Conservation (phyloP, 2,113 vertebrate genomes). For the Antigone vipio region DNA sequence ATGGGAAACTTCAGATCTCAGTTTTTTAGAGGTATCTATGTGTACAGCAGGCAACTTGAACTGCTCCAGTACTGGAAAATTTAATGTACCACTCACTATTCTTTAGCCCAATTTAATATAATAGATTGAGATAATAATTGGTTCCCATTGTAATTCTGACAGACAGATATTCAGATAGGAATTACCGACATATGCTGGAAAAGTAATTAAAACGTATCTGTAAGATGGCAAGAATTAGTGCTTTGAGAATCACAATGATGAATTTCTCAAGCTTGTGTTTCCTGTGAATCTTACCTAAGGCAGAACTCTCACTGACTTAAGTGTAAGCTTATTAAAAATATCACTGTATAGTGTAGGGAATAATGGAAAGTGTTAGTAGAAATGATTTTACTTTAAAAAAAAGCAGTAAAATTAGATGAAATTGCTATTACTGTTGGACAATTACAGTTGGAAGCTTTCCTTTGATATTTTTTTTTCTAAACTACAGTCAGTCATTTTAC, state of each 20-base stretch:
- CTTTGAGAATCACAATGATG: not conserved
- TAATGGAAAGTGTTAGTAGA: not conserved
- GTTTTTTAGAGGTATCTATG: slow-evolving; percentile 56
- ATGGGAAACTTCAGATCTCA: too few relatives aligned
- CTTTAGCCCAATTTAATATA: slow-evolving; percentile 78
- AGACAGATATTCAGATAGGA: not conserved
- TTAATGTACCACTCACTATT: slow-evolving; percentile 76
- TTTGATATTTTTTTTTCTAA: not conserved
- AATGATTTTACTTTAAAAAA: not conserved
- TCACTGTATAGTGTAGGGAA: not conserved
- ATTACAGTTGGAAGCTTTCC: not conserved
- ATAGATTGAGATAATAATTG: slow-evolving; percentile 61
- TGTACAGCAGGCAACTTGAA: slow-evolving; percentile 63
- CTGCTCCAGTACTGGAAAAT: slow-evolving; percentile 69
- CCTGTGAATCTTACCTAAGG: not conserved
- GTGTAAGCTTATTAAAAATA: not conserved
- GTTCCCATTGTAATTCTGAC: not conserved
- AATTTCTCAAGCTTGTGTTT: not conserved
- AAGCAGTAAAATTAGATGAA: not conserved
- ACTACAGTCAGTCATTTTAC: not conserved
- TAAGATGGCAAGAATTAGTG: not conserved
- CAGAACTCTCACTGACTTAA: not conserved
- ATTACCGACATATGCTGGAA: not conserved
- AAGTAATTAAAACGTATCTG: not conserved
- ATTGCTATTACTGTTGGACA: not conserved